Percentiles rank a stretch among this genome's conserved stretches.
phyloP scores from a whole-genome alignment of 2,888 invertebrate genomes.

The Halocaridina rubra region DNA sequence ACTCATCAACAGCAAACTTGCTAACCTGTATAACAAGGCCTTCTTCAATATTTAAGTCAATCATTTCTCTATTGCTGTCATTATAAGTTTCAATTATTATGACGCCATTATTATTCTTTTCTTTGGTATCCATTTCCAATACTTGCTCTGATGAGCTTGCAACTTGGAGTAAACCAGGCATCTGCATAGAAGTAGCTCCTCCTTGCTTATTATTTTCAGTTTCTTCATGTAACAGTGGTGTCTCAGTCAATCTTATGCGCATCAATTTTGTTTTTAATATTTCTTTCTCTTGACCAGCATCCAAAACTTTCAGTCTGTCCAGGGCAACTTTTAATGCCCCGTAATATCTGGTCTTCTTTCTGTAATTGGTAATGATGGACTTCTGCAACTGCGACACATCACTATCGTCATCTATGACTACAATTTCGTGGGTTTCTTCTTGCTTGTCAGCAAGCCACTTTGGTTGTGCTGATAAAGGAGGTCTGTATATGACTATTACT shows the following conservation, averaged over 20 bases:
- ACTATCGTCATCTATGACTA: constrained; percentile 18
- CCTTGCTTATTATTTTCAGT: constrained; percentile 11
- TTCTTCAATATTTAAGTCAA: constrained; percentile 26
- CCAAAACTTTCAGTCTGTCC: constrained; percentile 31
- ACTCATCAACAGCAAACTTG: constrained; percentile 47
- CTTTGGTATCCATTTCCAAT: too few relatives aligned
- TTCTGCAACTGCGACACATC: constrained; percentile 26
- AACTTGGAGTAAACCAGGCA: background rate
- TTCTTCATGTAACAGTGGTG: constrained; percentile 25
- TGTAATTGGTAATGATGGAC: constrained; percentile 52
- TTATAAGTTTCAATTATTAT: background rate
- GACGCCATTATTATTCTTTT: background rate
- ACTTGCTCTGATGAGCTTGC: too few relatives aligned
- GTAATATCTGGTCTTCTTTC: constrained; percentile 39
- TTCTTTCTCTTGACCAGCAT: constrained; percentile 39
- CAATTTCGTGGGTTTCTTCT: constrained; percentile 1
- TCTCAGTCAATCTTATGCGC: constrained; percentile 40
- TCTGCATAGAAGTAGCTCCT: constrained; percentile 46
- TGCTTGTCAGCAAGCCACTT: background rate
- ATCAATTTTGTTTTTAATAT: constrained; percentile 46
- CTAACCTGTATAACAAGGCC: constrained; percentile 27
- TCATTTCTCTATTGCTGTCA: background rate
- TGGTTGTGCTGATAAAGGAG: background rate
- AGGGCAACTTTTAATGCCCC: constrained; percentile 37
- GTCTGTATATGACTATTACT: constrained; percentile 19